These are phyloP conservation scores for Semnopithecus entellus DNA, from an alignment of 2,113 vertebrate species.

Conservation along the genomic window DNA sequence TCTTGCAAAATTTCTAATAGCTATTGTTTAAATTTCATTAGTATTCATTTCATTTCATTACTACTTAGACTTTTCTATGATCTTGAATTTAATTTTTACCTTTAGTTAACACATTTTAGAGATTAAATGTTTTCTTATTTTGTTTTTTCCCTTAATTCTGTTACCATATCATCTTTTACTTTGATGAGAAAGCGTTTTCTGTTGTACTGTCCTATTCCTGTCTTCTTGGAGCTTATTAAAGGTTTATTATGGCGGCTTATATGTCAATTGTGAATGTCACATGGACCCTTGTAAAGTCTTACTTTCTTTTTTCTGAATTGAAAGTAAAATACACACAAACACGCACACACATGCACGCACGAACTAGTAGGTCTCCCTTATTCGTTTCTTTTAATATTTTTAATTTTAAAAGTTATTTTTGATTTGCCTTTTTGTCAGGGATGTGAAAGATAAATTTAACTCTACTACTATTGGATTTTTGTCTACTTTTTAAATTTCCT, in stretches of 20 bases:
- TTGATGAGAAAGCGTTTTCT: background rate
- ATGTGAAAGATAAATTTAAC: background rate
- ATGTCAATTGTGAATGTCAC: background rate
- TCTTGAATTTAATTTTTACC: constrained; percentile 6
- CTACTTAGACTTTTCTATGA: background rate
- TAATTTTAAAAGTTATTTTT: background rate
- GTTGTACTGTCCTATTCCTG: background rate
- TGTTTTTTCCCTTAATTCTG: background rate
- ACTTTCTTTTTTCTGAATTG: background rate
- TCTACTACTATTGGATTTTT: background rate
- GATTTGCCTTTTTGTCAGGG: background rate
- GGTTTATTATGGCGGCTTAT: background rate
- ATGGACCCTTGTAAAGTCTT: background rate
- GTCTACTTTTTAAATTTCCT: background rate
- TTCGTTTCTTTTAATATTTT: background rate
- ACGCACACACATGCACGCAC: background rate
- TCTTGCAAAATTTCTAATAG: background rate
- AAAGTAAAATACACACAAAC: background rate
- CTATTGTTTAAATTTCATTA: background rate
- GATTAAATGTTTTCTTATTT: background rate
- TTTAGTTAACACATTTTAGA: background rate
- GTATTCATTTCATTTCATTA: background rate
- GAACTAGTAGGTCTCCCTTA: background rate
- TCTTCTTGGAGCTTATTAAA: background rate
- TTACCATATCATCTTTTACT: background rate